A percentile compares a stretch with the other conserved stretches of the same genome.
Evolutionary conservation across 1,140 invertebrate species (phyloP).

Genomic region (Euura saliciscinereae): DNA sequence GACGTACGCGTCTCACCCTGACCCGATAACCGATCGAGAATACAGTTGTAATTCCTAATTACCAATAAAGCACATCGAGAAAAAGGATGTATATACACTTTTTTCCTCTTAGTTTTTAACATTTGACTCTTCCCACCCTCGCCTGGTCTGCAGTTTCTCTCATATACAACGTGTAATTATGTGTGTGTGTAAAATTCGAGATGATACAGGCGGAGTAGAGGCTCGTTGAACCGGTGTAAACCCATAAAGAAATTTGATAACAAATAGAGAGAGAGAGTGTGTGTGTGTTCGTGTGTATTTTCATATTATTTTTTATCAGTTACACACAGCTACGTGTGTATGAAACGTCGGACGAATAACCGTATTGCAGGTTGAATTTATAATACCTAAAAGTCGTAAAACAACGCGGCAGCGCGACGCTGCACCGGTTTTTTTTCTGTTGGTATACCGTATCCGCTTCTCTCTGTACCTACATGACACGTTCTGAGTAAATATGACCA

Average conservation of each 20-base stretch:
- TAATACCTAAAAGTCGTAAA: constrained; percentile 3
- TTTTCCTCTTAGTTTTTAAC: not conserved
- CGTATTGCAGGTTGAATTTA: not conserved
- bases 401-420: not conserved
- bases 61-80: too few relatives aligned
- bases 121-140: not conserved
- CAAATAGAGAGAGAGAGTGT: not conserved
- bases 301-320: not conserved
- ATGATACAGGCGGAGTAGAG: not conserved
- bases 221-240: not conserved
- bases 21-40: not conserved
- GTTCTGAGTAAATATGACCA: not conserved
- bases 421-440: not conserved
- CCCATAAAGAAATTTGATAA: constrained; percentile 4
- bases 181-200: too few relatives aligned
- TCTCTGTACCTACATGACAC: not conserved
- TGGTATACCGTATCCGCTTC: not conserved
- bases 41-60: too few relatives aligned
- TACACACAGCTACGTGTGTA: not conserved
- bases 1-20: not conserved
- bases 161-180: not conserved
- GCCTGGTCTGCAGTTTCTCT: not conserved
- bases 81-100: too few relatives aligned
- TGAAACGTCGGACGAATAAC: not conserved
- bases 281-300: too few relatives aligned